Percentiles rank a stretch among this genome's conserved stretches.
These are phyloP conservation scores for Aegypius monachus DNA, from an alignment of 2,113 vertebrate species.

Conservation along the genomic window DNA sequence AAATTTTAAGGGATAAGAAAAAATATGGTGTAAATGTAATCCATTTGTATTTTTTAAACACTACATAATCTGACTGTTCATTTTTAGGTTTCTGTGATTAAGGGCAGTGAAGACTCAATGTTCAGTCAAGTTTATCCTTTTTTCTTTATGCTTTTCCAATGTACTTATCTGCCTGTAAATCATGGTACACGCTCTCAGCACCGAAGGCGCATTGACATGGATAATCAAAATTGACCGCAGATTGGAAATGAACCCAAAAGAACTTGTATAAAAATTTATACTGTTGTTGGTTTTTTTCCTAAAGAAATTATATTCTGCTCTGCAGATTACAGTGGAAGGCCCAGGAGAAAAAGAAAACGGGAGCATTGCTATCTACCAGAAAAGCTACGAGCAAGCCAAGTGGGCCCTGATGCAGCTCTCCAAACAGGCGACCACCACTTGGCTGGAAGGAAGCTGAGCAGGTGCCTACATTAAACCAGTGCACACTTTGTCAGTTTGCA, in stretches of 20 bases:
- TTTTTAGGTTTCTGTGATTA: neutral
- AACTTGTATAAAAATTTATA: neutral
- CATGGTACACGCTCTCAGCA: neutral
- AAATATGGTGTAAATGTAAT: neutral
- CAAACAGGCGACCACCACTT: fast-evolving
- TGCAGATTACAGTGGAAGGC: neutral
- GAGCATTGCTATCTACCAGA: neutral
- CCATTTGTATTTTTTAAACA: neutral
- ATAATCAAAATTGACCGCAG: neutral
- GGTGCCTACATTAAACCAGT: neutral
- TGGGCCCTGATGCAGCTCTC: neutral
- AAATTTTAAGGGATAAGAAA: neutral
- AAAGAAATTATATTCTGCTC: neutral
- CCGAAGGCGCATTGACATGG: neutral
- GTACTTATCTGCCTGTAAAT: neutral
- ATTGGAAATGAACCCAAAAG: neutral
- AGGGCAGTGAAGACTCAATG: neutral
- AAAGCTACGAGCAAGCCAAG: neutral
- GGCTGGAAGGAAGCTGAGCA: slow-evolving; percentile 4
- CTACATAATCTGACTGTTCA: neutral
- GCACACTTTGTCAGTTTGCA: slow-evolving; percentile 20
- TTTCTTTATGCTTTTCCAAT: neutral
- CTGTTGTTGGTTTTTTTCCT: neutral
- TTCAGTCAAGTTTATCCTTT: neutral
- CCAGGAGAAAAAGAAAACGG: neutral